Evolutionary conservation across 2,113 vertebrate species (phyloP), one percentile per base, ranked within the genome.

Genomic region (Chroicocephalus ridibundus): DNA sequence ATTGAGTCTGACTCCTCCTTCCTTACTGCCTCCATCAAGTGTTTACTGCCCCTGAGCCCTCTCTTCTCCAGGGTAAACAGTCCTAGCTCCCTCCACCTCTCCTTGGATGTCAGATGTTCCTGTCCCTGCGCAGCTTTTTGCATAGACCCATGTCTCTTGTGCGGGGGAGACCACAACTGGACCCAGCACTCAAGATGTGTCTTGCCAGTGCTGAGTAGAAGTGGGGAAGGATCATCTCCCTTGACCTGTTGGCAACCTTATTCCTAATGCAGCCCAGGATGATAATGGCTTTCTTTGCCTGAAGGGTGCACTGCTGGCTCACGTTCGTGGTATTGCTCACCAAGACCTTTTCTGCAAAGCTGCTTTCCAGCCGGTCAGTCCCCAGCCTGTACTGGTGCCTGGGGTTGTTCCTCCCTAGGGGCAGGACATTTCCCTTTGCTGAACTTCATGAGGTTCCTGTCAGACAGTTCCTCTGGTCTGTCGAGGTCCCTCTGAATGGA

Each of bases 1-100:
- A 4, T 4, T 0, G 3, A 32, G 22, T 54, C 40, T 25, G n/a
- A 15, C 47, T 49, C 11, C 42, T 15, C 27, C 16, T 62, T 51
- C 27, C 38, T 58, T 60, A 32, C 9, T 57, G 49, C 8, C 17
- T 26, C 17, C 11, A 11, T 54, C 38, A 54, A 29, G 27, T 29
- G 16, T 25, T 70, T 57, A 22, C 46, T 52, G 29, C 25, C 25
- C 15, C 26, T 4, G 13, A 66, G 38, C 49, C 7, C 7, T 77
- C 27, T 58, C 19, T 74, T 55, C 40, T 29, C 26, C 16, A 13
- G 32, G 11, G 27, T 80, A 26, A 62, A 34, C 26, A 42, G 27
- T 60, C 38, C 20, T 14, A 19, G 38, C 34, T 81, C 32, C 69
- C 13, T 69, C 11, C 8, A 17, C 24, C 38, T 52, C 27, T 70